Percentiles rank a stretch among this genome's conserved stretches.
These are phyloP conservation scores for Drosophila nannoptera DNA, from an alignment of 1,140 invertebrate genomes.

Conservation along the genomic window DNA sequence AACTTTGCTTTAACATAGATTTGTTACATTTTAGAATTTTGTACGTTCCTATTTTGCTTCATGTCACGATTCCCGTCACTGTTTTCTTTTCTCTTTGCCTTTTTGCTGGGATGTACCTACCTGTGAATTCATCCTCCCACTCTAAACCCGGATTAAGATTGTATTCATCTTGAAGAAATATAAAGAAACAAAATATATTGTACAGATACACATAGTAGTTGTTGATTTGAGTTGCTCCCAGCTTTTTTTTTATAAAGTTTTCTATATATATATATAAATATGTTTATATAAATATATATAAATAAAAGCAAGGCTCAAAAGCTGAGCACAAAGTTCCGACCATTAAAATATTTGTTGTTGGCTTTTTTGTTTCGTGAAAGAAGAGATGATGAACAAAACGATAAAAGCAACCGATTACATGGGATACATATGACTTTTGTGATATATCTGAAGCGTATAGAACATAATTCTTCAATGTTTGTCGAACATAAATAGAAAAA, in stretches of 20 bases:
- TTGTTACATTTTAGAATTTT: constrained; percentile 60
- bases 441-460: constrained; percentile 14
- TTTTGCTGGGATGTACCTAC: constrained; percentile 86
- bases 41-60: constrained; percentile 79
- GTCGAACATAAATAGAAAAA: neutral
- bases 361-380: constrained; percentile 7
- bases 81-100: constrained; percentile 40
- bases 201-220: constrained; percentile 63
- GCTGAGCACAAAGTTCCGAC: constrained; percentile 29
- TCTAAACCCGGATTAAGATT: constrained; percentile 99
- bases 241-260: constrained; percentile 22
- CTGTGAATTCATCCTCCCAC: constrained; percentile 99
- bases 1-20: constrained; percentile 13
- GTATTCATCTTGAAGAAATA: constrained; percentile 94
- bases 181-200: constrained; percentile 84
- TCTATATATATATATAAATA: constrained; percentile 6
- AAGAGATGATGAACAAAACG: constrained; percentile 28
- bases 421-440: constrained; percentile 26
- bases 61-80: constrained; percentile 78
- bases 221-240: constrained; percentile 30
- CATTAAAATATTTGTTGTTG: constrained; percentile 25
- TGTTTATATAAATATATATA: constrained; percentile 5
- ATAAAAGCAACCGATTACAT: constrained; percentile 48
- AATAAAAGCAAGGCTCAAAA: constrained; percentile 32
- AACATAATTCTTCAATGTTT: constrained; percentile 28